Conservation (phyloP, 2,797 vertebrate species). For the Coluber constrictor region DNA sequence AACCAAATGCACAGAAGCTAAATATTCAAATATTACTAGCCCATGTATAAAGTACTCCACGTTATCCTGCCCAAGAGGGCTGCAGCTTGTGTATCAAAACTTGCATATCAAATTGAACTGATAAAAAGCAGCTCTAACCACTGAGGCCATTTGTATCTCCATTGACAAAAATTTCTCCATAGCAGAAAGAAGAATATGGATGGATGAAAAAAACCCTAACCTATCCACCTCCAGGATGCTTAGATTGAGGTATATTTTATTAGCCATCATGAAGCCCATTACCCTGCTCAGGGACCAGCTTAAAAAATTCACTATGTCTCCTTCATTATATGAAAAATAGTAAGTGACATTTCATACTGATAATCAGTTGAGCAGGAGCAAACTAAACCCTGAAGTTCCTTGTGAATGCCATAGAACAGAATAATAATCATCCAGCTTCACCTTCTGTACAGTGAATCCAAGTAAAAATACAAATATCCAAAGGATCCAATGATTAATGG, state of each 20-base stretch:
- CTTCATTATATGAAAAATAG: background rate
- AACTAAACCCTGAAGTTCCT: background rate
- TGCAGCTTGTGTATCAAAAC: background rate
- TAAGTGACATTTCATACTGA: background rate
- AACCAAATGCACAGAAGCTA: background rate
- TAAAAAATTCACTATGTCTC: background rate
- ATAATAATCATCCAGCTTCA: background rate
- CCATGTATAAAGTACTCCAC: background rate
- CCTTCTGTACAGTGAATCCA: background rate
- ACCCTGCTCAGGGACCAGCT: background rate
- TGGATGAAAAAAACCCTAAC: background rate
- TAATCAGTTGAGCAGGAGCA: background rate
- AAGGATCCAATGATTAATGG: background rate
- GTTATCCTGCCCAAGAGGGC: background rate
- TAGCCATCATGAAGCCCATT: background rate
- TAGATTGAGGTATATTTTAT: background rate
- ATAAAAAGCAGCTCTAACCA: background rate
- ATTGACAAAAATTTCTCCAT: background rate
- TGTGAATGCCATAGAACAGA: background rate
- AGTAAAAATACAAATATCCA: background rate
- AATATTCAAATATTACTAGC: background rate
- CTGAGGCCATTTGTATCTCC: background rate
- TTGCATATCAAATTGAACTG: background rate
- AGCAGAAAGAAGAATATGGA: background rate
- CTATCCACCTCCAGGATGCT: background rate